Evolutionary conservation across 2,888 invertebrate species (phyloP).

Genomic region (Ophioninae sp.): DNA sequence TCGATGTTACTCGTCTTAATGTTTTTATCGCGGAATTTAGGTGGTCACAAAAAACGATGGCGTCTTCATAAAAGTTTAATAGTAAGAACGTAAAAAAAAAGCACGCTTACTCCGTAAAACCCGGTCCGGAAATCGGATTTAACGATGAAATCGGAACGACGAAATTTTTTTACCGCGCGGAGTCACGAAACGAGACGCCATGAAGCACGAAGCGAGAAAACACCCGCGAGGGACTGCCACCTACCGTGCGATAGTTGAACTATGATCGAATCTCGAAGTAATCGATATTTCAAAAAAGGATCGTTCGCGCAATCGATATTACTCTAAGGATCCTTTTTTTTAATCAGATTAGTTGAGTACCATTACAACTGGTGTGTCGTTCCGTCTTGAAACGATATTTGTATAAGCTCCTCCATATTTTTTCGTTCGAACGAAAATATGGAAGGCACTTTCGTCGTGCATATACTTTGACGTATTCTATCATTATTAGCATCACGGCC

Average conservation of each 20-base stretch:
- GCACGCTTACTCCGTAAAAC: neutral
- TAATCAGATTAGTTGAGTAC: too few relatives aligned
- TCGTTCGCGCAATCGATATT: too few relatives aligned
- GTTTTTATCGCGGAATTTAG: constrained; percentile 48
- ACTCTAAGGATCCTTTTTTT: too few relatives aligned
- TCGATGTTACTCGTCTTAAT: constrained; percentile 61
- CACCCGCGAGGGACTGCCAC: too few relatives aligned
- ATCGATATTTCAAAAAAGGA: too few relatives aligned
- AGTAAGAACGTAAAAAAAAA: neutral
- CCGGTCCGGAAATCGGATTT: neutral
- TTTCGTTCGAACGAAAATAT: neutral
- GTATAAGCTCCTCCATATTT: neutral
- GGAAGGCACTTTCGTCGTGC: neutral
- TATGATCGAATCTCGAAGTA: too few relatives aligned
- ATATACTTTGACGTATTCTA: neutral
- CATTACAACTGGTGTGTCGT: too few relatives aligned
- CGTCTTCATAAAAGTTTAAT: neutral
- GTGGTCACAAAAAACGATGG: constrained; percentile 15
- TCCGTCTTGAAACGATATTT: neutral
- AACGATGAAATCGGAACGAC: neutral
- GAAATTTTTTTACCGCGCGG: neutral
- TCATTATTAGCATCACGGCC: neutral
- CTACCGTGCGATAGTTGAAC: too few relatives aligned
- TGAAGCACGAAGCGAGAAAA: neutral
- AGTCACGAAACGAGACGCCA: neutral